These are phyloP conservation scores for Tor tambroides DNA, from an alignment of 2,113 vertebrate genomes.

Conservation along the genomic window DNA sequence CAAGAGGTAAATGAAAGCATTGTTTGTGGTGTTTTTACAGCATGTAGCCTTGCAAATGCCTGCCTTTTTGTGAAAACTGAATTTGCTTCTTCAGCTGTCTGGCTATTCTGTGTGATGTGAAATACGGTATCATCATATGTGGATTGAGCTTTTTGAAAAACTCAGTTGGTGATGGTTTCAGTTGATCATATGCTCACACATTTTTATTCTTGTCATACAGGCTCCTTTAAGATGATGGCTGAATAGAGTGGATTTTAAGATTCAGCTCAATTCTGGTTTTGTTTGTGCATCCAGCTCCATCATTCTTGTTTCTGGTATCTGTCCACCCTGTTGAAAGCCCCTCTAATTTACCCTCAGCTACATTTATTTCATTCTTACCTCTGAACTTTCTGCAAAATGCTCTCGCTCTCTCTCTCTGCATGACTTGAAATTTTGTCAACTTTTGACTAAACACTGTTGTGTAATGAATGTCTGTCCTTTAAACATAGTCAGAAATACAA, in stretches of 20 bases:
- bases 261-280: neutral
- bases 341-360: neutral
- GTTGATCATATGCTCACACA: neutral
- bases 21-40: neutral
- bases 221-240: neutral
- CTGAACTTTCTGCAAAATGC: neutral
- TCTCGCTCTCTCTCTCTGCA: neutral
- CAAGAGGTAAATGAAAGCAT: neutral
- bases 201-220: neutral
- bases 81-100: neutral
- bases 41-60: neutral
- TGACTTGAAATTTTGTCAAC: neutral
- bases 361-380: neutral
- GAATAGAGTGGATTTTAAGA: neutral
- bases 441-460: neutral
- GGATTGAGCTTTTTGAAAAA: neutral
- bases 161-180: neutral
- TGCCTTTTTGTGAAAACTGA: neutral
- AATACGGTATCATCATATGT: too few species aligned
- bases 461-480: too few species aligned
- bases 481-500: neutral
- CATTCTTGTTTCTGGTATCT: neutral
- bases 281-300: neutral
- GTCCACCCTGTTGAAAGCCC: too few species aligned
- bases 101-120: neutral